phyloP scores from a whole-genome alignment of 2,888 invertebrate species.

The Drosophila mulleri region DNA sequence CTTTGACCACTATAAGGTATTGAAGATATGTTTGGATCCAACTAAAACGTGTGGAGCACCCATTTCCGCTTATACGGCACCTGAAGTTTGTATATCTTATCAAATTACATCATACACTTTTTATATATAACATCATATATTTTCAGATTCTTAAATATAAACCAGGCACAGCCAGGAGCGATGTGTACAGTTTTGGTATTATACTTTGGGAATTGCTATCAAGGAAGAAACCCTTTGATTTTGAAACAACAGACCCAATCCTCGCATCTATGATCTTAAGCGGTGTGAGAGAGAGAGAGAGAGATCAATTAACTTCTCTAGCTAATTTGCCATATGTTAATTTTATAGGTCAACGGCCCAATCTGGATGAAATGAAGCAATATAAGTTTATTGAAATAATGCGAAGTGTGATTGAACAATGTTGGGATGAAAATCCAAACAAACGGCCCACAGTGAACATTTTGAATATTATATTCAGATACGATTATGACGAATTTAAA shows the following conservation, averaged over 20 bases:
- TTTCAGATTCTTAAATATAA: background rate
- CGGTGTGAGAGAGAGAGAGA: no score
- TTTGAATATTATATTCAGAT: background rate
- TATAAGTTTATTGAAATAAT: background rate
- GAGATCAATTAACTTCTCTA: background rate
- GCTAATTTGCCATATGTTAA: background rate
- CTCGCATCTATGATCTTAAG: background rate
- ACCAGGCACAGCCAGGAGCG: conserved; percentile 27
- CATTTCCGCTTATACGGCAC: conserved; percentile 42
- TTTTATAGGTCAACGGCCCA: conserved; percentile 11
- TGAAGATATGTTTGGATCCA: conserved; percentile 42
- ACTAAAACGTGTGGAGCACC: background rate
- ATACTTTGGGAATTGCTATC: conserved; percentile 45
- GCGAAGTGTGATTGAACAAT: conserved; percentile 6
- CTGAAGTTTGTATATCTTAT: conserved; percentile 36
- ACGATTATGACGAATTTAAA: background rate
- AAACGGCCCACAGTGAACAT: conserved; percentile 21
- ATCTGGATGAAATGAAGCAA: background rate
- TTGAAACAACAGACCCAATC: fast-evolving
- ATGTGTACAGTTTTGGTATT: conserved; percentile 52
- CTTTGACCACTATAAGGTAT: background rate
- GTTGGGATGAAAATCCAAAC: conserved; percentile 33
- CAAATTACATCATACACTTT: background rate
- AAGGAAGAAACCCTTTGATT: conserved; percentile 15
- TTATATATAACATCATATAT: background rate